Evolutionary conservation across 2,113 vertebrate species (phyloP).

Genomic region (Gallinago media): DNA sequence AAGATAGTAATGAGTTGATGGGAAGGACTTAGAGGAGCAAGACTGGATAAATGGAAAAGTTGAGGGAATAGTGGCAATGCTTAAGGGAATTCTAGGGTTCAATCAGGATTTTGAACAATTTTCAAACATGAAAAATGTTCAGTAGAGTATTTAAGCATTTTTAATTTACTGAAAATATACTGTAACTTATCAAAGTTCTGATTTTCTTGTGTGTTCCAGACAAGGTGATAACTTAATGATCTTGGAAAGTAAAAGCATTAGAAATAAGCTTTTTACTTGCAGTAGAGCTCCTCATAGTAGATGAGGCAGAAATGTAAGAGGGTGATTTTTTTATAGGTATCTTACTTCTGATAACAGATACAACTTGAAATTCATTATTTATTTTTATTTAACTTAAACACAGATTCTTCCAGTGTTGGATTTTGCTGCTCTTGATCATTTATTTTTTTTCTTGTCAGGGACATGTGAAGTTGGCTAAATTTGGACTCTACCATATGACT

Average conservation of each 20-base stretch:
- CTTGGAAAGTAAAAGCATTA: not conserved
- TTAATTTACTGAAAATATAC: not conserved
- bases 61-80: not conserved
- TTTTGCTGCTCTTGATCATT: not conserved
- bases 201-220: not conserved
- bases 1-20: not conserved
- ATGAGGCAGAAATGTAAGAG: not conserved
- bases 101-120: not conserved
- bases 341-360: not conserved
- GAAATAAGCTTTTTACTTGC: not conserved
- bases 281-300: not conserved
- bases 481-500: slow-evolving; percentile 98
- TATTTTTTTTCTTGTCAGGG: slow-evolving; percentile 77
- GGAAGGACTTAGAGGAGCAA: not conserved
- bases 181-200: not conserved
- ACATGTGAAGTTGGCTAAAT: slow-evolving; percentile 94
- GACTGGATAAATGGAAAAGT: not conserved
- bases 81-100: not conserved
- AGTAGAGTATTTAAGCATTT: not conserved
- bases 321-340: not conserved
- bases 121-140: not conserved
- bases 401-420: not conserved
- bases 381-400: not conserved
- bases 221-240: not conserved
- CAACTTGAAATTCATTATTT: not conserved